These are phyloP conservation scores for Siniperca scherzeri DNA, from an alignment of 2,797 vertebrate species.

Conservation along the genomic window DNA sequence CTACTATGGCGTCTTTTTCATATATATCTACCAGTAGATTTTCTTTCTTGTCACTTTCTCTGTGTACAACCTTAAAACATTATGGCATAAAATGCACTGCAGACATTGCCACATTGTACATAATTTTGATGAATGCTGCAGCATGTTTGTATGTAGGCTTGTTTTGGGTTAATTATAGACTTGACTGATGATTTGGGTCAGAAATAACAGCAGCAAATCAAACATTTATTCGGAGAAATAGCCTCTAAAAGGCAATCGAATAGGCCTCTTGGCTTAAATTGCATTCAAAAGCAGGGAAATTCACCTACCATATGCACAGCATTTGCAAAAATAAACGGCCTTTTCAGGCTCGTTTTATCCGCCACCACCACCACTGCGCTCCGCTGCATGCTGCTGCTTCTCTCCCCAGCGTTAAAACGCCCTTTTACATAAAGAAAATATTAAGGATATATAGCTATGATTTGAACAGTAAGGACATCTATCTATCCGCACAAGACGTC, in stretches of 20 bases:
- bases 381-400: conserved; percentile 76
- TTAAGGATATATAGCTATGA: neutral
- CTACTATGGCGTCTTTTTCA: neutral
- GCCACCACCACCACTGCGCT: conserved; percentile 82
- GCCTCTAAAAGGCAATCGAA: neutral
- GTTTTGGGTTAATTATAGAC: neutral
- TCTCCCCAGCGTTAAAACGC: conserved; percentile 28
- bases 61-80: neutral
- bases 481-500: conserved; percentile 72
- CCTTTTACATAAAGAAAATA: conserved; percentile 45
- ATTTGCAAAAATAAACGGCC: conserved; percentile 82
- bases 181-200: neutral
- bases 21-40: neutral
- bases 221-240: neutral
- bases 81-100: neutral
- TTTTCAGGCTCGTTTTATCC: conserved; percentile 82
- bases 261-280: conserved; percentile 38
- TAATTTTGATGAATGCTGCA: conserved; percentile 26
- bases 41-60: neutral
- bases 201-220: conserved; percentile 18
- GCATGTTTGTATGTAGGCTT: conserved; percentile 18
- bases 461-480: conserved; percentile 55
- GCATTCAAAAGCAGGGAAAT: conserved; percentile 19
- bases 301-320: conserved; percentile 80
- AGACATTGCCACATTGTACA: conserved; percentile 12